phyloP scores from a whole-genome alignment of 2,113 vertebrate genomes.

The Pangasianodon gigas region DNA sequence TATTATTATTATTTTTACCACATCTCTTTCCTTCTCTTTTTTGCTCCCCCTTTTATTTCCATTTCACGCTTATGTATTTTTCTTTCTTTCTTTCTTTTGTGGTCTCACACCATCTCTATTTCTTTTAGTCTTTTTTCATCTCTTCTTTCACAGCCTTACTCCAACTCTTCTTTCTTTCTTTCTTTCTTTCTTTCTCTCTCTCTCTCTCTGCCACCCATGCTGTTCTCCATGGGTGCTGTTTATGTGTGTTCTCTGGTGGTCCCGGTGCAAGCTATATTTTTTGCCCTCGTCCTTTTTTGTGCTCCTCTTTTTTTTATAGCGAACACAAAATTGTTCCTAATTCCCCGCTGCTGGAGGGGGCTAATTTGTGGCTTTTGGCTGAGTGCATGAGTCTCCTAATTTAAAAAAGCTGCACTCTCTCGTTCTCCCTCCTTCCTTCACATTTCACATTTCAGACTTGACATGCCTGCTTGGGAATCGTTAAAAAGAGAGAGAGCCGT shows the following conservation, averaged over 20 bases:
- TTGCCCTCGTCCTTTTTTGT: conserved; percentile 68
- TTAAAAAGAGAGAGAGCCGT: neutral
- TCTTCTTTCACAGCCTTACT: neutral
- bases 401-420: conserved; percentile 74
- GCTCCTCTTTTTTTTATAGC: conserved; percentile 74
- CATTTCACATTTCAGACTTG: conserved; percentile 20
- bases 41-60: neutral
- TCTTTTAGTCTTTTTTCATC: no score
- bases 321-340: conserved; percentile 82
- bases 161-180: neutral
- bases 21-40: no score
- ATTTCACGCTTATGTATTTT: neutral
- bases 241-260: conserved; percentile 75
- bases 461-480: neutral
- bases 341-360: conserved; percentile 79
- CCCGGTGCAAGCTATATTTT: conserved; percentile 73
- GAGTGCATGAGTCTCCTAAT: conserved; percentile 75
- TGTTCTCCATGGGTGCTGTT: conserved; percentile 60
- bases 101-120: no score
- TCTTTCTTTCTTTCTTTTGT: no score
- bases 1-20: neutral
- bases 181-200: neutral
- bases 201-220: conserved; percentile 70
- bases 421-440: conserved; percentile 19
- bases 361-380: conserved; percentile 81